Percentiles rank a stretch among this genome's conserved stretches.
phyloP scores from a whole-genome alignment of 2,113 vertebrate genomes.

The Cyprinus carpio region DNA sequence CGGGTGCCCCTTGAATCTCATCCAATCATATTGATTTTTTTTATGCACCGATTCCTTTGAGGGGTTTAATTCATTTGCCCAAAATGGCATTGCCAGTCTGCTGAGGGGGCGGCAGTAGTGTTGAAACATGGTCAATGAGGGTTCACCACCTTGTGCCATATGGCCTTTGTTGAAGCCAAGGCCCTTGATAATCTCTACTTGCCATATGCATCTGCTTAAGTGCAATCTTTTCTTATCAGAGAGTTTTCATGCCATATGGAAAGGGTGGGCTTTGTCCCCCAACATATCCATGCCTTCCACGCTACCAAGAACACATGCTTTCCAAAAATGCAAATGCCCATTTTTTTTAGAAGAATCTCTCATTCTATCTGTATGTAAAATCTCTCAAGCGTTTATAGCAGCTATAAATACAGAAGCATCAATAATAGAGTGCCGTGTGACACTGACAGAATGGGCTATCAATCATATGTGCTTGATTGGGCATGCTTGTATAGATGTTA shows the following conservation, averaged over 20 bases:
- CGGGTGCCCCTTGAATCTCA: constrained; percentile 56
- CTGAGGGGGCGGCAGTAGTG: constrained; percentile 71
- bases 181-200: constrained; percentile 71
- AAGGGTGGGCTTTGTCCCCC: constrained; percentile 69
- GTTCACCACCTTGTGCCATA: constrained; percentile 71
- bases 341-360: constrained; percentile 69
- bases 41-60: constrained; percentile 61
- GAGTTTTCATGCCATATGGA: constrained; percentile 78
- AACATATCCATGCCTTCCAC: constrained; percentile 66
- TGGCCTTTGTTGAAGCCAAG: constrained; percentile 76
- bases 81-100: constrained; percentile 65
- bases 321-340: constrained; percentile 36
- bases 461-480: constrained; percentile 81
- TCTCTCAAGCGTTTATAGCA: constrained; percentile 78
- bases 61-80: constrained; percentile 56
- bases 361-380: constrained; percentile 80
- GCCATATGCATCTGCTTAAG: constrained; percentile 79
- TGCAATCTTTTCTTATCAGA: constrained; percentile 71
- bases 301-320: constrained; percentile 61
- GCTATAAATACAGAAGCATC: constrained; percentile 69
- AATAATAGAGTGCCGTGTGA: constrained; percentile 79
- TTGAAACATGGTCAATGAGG: constrained; percentile 76
- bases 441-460: constrained; percentile 78
- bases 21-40: constrained; percentile 64
- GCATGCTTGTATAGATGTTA: constrained; percentile 56